These are phyloP conservation scores for Tetragnatha montana DNA, from an alignment of 2,888 invertebrate genomes.

Conservation along the genomic window DNA sequence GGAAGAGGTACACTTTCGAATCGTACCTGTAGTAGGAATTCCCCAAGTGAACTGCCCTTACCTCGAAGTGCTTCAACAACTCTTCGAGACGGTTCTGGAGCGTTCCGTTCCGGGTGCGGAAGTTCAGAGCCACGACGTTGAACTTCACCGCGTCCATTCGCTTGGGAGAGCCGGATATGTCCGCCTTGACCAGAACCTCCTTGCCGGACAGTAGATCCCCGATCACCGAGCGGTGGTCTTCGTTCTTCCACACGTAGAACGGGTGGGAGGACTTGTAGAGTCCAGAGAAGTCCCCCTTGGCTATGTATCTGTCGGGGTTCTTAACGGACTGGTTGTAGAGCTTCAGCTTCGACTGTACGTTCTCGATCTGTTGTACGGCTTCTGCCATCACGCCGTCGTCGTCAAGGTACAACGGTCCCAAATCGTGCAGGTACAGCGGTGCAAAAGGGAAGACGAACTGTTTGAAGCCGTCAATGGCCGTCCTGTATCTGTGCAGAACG, in stretches of 20 bases:
- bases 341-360: background rate
- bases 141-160: conserved; percentile 31
- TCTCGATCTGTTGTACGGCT: background rate
- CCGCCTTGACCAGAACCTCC: conserved; percentile 32
- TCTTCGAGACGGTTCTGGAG: background rate
- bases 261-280: background rate
- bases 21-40: conserved; percentile 28
- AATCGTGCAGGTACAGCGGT: background rate
- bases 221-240: background rate
- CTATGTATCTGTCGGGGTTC: background rate
- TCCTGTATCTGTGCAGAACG: background rate
- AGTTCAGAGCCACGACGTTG: conserved; percentile 8
- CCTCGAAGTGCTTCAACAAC: background rate
- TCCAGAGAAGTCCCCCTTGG: conserved; percentile 13
- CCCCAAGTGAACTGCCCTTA: conserved; percentile 13
- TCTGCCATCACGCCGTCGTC: background rate
- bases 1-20: conserved; percentile 6
- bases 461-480: conserved; percentile 27
- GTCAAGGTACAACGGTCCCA: background rate
- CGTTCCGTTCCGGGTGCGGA: background rate
- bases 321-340: background rate
- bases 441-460: conserved; percentile 48
- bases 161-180: background rate
- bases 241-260: conserved; percentile 23
- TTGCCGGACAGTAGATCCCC: conserved; percentile 18